Evolutionary conservation across 2,888 invertebrate species (phyloP).

Genomic region (Orthosia incerta): DNA sequence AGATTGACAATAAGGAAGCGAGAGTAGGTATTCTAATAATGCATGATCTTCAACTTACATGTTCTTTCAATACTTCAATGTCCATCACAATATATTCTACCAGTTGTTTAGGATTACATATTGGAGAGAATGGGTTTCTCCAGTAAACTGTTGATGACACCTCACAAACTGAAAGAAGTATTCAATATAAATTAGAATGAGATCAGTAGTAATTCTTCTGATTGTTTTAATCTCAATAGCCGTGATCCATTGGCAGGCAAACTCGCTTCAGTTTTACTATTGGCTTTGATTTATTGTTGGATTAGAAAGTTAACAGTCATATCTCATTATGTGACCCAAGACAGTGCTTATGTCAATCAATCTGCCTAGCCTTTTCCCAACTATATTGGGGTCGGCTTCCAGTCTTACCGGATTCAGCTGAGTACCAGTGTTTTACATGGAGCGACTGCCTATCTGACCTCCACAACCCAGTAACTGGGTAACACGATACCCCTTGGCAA

Average conservation of each 20-base stretch:
- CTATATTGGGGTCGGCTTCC: too few species aligned
- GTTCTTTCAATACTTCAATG: constrained; percentile 94
- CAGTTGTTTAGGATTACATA: constrained; percentile 97
- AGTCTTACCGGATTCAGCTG: too few species aligned
- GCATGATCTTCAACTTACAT: constrained; percentile 79
- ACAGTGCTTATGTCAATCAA: too few species aligned
- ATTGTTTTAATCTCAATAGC: not conserved
- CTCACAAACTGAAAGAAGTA: constrained; percentile 94
- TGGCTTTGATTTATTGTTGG: not conserved
- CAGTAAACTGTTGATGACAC: constrained; percentile 95
- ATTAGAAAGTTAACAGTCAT: not conserved
- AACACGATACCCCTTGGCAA: too few species aligned
- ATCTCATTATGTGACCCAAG: not conserved
- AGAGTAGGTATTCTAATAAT: not conserved
- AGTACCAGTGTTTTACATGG: too few species aligned
- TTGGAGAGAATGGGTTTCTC: constrained; percentile 96
- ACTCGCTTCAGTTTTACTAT: not conserved
- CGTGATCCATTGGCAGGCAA: not conserved
- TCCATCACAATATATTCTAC: constrained; percentile 98
- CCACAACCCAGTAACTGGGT: too few species aligned
- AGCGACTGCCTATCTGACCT: too few species aligned
- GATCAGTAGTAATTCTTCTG: not conserved
- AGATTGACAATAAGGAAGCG: not conserved
- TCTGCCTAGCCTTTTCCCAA: too few species aligned
- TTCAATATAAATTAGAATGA: not conserved